A percentile compares a stretch with the other conserved stretches of the same genome.
Evolutionary conservation across 2,113 vertebrate species (phyloP).

Genomic region (Oreochromis aureus): DNA sequence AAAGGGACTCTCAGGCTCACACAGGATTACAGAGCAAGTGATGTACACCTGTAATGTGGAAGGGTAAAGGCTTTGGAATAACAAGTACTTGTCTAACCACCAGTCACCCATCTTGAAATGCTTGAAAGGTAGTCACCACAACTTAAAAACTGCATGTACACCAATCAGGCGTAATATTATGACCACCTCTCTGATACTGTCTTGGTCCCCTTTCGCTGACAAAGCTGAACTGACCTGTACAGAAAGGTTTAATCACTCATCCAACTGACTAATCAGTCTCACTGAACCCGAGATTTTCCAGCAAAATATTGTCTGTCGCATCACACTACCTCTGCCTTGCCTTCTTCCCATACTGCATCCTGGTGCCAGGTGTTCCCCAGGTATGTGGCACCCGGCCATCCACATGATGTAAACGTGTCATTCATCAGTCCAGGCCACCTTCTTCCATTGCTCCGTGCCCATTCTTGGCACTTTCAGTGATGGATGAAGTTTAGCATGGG

Average conservation of each 20-base stretch:
- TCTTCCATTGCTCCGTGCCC: neutral
- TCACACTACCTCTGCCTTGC: neutral
- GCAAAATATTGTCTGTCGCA: neutral
- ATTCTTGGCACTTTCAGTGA: neutral
- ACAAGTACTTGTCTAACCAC: neutral
- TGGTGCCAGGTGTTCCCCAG: neutral
- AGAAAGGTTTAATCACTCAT: neutral
- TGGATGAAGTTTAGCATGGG: fast-evolving
- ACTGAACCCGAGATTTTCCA: neutral
- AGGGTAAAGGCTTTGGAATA: neutral
- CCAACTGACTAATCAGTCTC: neutral
- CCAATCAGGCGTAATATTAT: neutral
- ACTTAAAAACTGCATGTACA: neutral
- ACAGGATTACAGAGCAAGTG: slow-evolving; percentile 65
- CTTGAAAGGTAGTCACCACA: fast-evolving
- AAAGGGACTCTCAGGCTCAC: slow-evolving; percentile 29
- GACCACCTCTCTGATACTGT: neutral
- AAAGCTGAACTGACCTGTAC: neutral
- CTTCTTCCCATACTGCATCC: neutral
- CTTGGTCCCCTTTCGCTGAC: neutral
- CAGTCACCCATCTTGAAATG: neutral
- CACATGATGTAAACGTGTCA: neutral
- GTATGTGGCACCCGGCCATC: neutral
- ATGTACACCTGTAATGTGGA: slow-evolving; percentile 44
- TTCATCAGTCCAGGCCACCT: neutral